These are phyloP conservation scores for Tadarida brasiliensis DNA, from an alignment of 2,797 vertebrate species.

Conservation along the genomic window DNA sequence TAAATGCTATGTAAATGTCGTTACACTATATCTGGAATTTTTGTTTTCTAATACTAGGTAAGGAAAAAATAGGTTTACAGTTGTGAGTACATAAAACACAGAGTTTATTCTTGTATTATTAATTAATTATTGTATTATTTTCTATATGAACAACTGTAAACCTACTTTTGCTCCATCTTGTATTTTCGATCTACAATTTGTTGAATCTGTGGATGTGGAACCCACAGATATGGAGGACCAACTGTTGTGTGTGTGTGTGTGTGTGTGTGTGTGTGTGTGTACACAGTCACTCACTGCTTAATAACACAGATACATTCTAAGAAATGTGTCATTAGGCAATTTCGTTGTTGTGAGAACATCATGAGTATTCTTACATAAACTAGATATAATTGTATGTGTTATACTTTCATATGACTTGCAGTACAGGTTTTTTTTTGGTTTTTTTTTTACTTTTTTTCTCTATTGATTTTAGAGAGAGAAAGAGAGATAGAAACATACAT, in stretches of 20 bases:
- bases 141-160: not conserved
- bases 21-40: not conserved
- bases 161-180: not conserved
- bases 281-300: not conserved
- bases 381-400: not conserved
- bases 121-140: not conserved
- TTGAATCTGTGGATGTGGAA: not conserved
- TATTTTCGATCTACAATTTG: not conserved
- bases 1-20: not conserved
- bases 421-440: not conserved
- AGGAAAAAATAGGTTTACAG: not conserved
- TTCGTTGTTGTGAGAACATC: not conserved
- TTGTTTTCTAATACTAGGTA: not conserved
- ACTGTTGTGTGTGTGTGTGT: not conserved
- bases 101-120: not conserved
- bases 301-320: not conserved
- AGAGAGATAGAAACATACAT: too few species aligned
- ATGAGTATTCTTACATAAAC: not conserved
- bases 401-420: not conserved
- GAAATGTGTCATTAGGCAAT: not conserved
- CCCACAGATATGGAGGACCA: not conserved
- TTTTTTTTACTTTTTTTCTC: not conserved
- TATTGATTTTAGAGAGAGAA: too few species aligned
- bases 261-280: not conserved
- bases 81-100: not conserved